A percentile compares a stretch with the other conserved stretches of the same genome.
These are phyloP conservation scores for Lucinisca nassula DNA, from an alignment of 2,888 invertebrate species.

Conservation along the genomic window DNA sequence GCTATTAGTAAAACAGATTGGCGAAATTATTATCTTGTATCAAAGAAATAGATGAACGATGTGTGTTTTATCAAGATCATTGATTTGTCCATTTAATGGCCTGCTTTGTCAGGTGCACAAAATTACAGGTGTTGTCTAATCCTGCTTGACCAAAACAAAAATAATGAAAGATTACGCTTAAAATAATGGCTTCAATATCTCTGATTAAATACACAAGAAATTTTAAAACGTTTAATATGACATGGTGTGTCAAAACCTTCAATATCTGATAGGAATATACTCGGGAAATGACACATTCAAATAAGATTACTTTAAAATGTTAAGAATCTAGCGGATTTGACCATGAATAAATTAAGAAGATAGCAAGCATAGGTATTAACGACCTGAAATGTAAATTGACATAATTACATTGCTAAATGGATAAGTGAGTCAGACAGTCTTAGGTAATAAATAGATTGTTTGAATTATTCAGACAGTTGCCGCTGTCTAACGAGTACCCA, in stretches of 20 bases:
- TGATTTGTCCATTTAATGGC: too few species aligned
- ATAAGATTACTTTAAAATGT: neutral
- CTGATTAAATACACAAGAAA: neutral
- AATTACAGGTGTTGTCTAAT: neutral
- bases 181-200: neutral
- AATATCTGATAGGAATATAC: neutral
- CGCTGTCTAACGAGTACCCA: too few species aligned
- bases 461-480: neutral
- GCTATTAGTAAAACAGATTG: neutral
- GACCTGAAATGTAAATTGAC: neutral
- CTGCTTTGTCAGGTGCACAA: neutral
- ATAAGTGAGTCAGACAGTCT: neutral
- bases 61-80: too few species aligned
- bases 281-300: slow-evolving; percentile 1
- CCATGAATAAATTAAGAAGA: slow-evolving; percentile 14
- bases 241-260: neutral
- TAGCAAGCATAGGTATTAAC: neutral
- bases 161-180: neutral
- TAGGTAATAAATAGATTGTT: neutral
- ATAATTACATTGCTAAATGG: slow-evolving; percentile 1
- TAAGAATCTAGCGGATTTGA: neutral
- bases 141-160: neutral
- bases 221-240: neutral
- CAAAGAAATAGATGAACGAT: too few species aligned
- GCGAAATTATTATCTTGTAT: neutral